Conservation (phyloP, 2,113 vertebrate species). For the Plestiodon gilberti region DNA sequence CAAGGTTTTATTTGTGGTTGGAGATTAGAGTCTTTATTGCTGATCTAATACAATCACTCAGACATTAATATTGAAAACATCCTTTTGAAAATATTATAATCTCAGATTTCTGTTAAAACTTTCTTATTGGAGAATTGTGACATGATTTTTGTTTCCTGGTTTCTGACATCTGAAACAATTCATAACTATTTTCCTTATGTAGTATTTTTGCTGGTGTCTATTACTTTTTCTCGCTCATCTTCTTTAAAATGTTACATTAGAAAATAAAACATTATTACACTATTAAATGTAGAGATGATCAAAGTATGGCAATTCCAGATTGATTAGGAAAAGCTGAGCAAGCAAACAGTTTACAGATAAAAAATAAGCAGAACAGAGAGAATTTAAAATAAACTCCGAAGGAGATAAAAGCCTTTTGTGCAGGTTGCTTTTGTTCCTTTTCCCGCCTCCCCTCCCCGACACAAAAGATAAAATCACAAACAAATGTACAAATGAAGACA, state of each 20-base stretch:
- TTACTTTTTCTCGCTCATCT: slow-evolving; percentile 61
- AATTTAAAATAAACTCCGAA: slow-evolving; percentile 39
- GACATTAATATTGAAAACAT: slow-evolving; percentile 89
- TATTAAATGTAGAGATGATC: slow-evolving; percentile 71
- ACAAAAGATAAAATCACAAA: slow-evolving; percentile 15
- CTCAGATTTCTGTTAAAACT: slow-evolving; percentile 65
- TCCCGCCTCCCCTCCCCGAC: not conserved
- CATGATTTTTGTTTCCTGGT: slow-evolving; percentile 68
- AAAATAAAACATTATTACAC: slow-evolving; percentile 56
- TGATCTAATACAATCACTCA: slow-evolving; percentile 96
- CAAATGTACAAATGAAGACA: slow-evolving; percentile 22
- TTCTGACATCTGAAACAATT: slow-evolving; percentile 63
- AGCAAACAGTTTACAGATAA: slow-evolving; percentile 66
- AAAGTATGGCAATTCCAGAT: slow-evolving; percentile 68
- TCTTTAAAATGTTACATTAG: slow-evolving; percentile 52
- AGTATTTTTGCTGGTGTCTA: slow-evolving; percentile 88
- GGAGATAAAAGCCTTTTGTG: slow-evolving; percentile 35
- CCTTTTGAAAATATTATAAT: slow-evolving; percentile 76
- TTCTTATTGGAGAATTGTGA: slow-evolving; percentile 80
- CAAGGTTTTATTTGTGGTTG: slow-evolving; percentile 84
- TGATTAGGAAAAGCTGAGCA: slow-evolving; percentile 75
- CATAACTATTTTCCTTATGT: slow-evolving; percentile 60
- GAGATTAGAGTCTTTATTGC: slow-evolving; percentile 98
- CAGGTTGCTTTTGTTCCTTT: slow-evolving; percentile 13
- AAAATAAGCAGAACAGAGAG: slow-evolving; percentile 59